Evolutionary conservation across 2,113 vertebrate species (phyloP).

Genomic region (Pollimyrus isidori): DNA sequence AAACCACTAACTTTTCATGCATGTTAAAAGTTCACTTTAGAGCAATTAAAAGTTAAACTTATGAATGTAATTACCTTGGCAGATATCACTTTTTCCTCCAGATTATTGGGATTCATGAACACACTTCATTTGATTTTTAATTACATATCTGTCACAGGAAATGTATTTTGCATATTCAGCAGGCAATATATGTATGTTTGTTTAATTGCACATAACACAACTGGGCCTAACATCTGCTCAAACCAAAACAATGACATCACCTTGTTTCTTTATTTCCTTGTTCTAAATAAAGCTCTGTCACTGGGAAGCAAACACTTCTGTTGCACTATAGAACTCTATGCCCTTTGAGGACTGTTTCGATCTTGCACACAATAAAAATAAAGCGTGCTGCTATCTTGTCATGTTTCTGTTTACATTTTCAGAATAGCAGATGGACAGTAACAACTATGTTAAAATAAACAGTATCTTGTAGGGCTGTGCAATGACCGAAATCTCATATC

Average conservation of each 20-base stretch:
- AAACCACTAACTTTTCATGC: neutral
- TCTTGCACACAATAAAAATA: neutral
- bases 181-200: neutral
- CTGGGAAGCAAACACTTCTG: neutral
- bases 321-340: neutral
- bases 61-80: neutral
- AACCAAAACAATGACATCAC: neutral
- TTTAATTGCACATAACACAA: neutral
- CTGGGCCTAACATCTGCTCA: neutral
- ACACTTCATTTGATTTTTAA: neutral
- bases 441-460: neutral
- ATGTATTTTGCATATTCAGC: neutral
- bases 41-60: neutral
- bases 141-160: neutral
- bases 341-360: neutral
- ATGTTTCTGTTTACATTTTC: neutral
- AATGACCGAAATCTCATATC: too few species aligned
- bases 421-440: neutral
- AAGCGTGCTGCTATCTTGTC: neutral
- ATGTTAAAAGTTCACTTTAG: neutral
- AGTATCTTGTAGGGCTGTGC: neutral
- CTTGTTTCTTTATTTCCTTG: neutral
- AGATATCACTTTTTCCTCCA: neutral
- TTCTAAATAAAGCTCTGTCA: neutral
- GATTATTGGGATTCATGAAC: neutral